Base-by-base conservation (phyloP, 1,140 invertebrate genomes). In the Temnothorax curvispinosus region DNA sequence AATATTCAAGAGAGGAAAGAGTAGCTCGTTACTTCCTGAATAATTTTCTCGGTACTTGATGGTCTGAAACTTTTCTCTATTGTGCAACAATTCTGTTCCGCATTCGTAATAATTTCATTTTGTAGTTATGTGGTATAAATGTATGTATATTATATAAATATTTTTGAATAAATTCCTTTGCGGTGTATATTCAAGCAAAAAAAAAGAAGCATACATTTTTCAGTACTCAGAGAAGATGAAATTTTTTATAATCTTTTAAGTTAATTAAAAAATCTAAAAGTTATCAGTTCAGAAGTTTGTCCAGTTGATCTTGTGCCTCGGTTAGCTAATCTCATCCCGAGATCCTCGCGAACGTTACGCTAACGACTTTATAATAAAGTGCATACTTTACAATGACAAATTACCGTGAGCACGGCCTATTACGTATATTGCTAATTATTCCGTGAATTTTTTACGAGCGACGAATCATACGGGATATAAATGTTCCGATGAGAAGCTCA, bases 401-500 rank as follows among this genome's bases (percentile, higher is more conserved):
- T 84, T 62, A 47, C 41, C 21, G 41, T 52, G 54, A 82, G 41
- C 47, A 52, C 7, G 38, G 38, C 32, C 52, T 18, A 18, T 21
- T 21, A 44, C 27, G 38, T 21, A 38, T 21, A 54, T 1, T n/a
- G 38, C 15, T 50, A 69, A 60, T 74, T 47, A 60, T 7, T 3
- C 47, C 52, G 21, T 47, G 38, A 82, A 72, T 74, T 41, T 27
- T 74, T 74, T 47, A 82, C 47, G 18, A 6, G 6, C 18, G 54
- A 18, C 13, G 41, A 60, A 75, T 84, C 67, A 32, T 67, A 69
- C 5, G 50, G 35, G 50, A 80, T 27, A 80, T 27, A 62, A 84
- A 41, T 58, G 32, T 11, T 8, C 41, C 18, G 41, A 72, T 82
- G 56, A 72, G 80, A 47, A 74, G n/a, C 8, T 18, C 11, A 52